Base-by-base conservation (phyloP, 2,888 invertebrate species). In the Atethmia centrago region DNA sequence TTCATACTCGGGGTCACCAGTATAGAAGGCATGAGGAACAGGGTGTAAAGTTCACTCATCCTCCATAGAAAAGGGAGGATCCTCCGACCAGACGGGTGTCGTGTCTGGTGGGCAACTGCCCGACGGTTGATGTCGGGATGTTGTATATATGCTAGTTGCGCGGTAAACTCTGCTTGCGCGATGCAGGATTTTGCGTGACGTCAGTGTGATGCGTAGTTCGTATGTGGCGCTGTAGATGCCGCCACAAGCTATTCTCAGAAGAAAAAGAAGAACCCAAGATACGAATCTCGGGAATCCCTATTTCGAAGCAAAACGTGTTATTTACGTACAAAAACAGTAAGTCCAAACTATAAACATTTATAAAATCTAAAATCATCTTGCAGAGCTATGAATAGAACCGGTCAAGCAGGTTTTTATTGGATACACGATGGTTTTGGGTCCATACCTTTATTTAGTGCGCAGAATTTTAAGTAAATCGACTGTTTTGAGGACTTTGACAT, bases 301-400 rank as follows among this genome's bases (percentile, higher is more conserved):
- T 2, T 49, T 10, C 21, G 36, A 75, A 56, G 14, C 21, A 58
- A 51, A 75, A 58, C 75, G 14, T 36, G 65, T 42, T 74, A 25
- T 56, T n/a, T 36, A 5, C 8, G 2, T 36, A 58, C 42, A 74
- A 75, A 74, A 74, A 74, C 66, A 58, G 55, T 42, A 21, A 74
- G 16, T 49, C 40, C 12, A 31, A 42, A 49, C 47, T 56, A 31
- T 31, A 64, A 64, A 40, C 16, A 31, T 63, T 47, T 9, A 16
- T 16, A 28, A n/a, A 59, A 14, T 47, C 28, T 63, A 31, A 63
- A 16, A 63, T 10, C 16, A 63, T 56, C 55, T 21, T 49, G 74
- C 42, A 58, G 16, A 3, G 47, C 74, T 56, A 58, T n/a, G 42
- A 66, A 74, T 66, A 75, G 75, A 58, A 66, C 75, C 31, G 49